These are phyloP conservation scores for Villa cingulata DNA, from an alignment of 2,888 invertebrate species.

Conservation along the genomic window DNA sequence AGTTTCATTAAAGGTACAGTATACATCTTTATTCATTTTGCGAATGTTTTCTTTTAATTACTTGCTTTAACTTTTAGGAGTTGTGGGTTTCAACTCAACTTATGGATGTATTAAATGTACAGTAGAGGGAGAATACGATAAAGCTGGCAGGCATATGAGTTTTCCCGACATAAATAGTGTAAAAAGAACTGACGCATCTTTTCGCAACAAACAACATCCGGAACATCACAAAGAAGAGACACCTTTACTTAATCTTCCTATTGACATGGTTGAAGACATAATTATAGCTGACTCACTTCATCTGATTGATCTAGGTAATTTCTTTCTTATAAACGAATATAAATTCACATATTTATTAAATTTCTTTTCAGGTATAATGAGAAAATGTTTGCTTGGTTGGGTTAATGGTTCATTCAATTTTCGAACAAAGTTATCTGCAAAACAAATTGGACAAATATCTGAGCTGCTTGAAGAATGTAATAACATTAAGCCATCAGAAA, in stretches of 20 bases:
- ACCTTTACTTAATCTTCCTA: neutral
- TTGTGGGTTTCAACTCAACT: neutral
- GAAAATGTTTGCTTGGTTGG: too few species aligned
- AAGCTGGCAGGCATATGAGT: neutral
- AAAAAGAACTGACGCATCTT: neutral
- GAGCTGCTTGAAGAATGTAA: conserved; percentile 6
- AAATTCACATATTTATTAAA: neutral
- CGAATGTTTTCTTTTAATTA: too few species aligned
- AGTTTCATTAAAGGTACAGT: neutral
- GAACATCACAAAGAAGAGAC: neutral
- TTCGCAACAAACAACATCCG: neutral
- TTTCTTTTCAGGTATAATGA: neutral
- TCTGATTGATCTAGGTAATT: neutral
- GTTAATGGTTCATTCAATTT: too few species aligned
- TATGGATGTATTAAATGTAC: neutral
- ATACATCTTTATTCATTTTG: neutral
- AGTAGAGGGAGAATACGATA: neutral
- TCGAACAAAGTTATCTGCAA: too few species aligned
- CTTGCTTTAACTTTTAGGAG: neutral
- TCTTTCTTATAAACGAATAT: too few species aligned
- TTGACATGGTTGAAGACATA: neutral
- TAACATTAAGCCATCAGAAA: conserved; percentile 11
- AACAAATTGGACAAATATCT: too few species aligned
- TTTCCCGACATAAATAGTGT: neutral
- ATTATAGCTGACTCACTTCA: neutral